Conservation (phyloP, 2,797 vertebrate species). For the Prionace glauca region DNA sequence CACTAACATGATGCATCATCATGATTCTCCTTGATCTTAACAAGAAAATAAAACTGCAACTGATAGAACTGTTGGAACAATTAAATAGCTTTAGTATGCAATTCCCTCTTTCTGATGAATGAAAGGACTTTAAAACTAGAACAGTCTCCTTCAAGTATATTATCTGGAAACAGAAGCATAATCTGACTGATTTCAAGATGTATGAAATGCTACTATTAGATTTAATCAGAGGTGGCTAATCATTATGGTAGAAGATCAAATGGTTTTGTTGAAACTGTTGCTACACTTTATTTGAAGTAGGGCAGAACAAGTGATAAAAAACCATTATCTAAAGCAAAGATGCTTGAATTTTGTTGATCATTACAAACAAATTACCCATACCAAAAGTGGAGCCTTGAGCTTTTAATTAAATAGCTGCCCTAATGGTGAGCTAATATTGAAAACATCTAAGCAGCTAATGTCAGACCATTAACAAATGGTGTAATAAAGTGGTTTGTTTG, state of each 20-base stretch:
- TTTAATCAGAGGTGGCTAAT: not conserved
- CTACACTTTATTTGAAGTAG: constrained; percentile 51
- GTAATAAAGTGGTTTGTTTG: constrained; percentile 53
- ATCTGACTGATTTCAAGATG: not conserved
- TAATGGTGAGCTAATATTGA: constrained; percentile 48
- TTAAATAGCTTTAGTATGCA: not conserved
- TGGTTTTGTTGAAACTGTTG: constrained; percentile 48
- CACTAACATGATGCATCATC: not conserved
- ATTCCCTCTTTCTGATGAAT: not conserved
- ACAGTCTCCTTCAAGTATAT: not conserved
- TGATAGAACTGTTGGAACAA: not conserved
- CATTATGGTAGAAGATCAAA: constrained; percentile 44
- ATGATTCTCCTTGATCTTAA: not conserved
- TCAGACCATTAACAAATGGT: constrained; percentile 57
- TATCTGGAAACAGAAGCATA: constrained; percentile 32
- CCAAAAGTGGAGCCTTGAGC: constrained; percentile 52
- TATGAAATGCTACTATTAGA: constrained; percentile 15
- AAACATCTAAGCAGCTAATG: constrained; percentile 46
- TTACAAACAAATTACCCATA: constrained; percentile 52
- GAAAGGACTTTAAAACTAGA: not conserved
- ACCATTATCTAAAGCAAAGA: constrained; percentile 44
- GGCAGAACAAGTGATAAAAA: constrained; percentile 52
- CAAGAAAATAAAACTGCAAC: not conserved
- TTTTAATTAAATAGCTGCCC: constrained; percentile 58
- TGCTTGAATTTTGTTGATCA: constrained; percentile 48